A percentile compares a stretch with the other conserved stretches of the same genome.
These are phyloP conservation scores for Drosophila meridionalis DNA, from an alignment of 2,888 invertebrate species.

Conservation along the genomic window DNA sequence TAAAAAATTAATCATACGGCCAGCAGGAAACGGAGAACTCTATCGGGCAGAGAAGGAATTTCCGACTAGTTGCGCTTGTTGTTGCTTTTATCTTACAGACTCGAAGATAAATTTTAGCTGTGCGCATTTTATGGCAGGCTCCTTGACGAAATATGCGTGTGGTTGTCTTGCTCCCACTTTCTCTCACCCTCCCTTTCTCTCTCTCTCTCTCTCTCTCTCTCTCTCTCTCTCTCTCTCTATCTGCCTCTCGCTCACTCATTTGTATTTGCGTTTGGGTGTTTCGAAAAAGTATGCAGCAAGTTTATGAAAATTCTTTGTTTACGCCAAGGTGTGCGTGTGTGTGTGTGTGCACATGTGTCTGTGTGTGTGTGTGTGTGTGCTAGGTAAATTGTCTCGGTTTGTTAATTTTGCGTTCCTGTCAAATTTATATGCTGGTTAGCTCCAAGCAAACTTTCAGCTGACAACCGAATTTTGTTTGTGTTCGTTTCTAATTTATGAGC, in stretches of 20 bases:
- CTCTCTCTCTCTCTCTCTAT: background rate
- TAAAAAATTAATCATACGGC: slow-evolving; percentile 72
- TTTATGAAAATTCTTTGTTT: slow-evolving; percentile 77
- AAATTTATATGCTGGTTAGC: slow-evolving; percentile 77
- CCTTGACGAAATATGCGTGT: slow-evolving; percentile 70
- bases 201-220: background rate
- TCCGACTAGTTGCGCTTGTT: slow-evolving; percentile 34
- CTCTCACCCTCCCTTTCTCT: background rate
- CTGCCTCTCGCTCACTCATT: background rate
- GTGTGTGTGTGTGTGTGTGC: slow-evolving; percentile 18
- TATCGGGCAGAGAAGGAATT: slow-evolving; percentile 2
- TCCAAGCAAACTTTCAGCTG: slow-evolving; percentile 55
- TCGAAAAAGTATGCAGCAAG: slow-evolving; percentile 68
- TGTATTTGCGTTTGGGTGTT: slow-evolving; percentile 12
- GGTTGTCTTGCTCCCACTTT: slow-evolving; percentile 41
- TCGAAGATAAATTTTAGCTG: slow-evolving; percentile 64
- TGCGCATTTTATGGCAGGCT: slow-evolving; percentile 61
- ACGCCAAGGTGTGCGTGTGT: slow-evolving; percentile 46
- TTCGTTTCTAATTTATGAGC: slow-evolving; percentile 68
- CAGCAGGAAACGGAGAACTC: slow-evolving; percentile 5
- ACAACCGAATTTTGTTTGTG: slow-evolving; percentile 56
- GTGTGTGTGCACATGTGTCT: slow-evolving; percentile 9
- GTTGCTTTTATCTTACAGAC: slow-evolving; percentile 25
- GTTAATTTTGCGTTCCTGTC: slow-evolving; percentile 70
- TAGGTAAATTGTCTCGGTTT: slow-evolving; percentile 70